Evolutionary conservation across 2,113 vertebrate species (phyloP).

Genomic region (Antechinus stuartii): DNA sequence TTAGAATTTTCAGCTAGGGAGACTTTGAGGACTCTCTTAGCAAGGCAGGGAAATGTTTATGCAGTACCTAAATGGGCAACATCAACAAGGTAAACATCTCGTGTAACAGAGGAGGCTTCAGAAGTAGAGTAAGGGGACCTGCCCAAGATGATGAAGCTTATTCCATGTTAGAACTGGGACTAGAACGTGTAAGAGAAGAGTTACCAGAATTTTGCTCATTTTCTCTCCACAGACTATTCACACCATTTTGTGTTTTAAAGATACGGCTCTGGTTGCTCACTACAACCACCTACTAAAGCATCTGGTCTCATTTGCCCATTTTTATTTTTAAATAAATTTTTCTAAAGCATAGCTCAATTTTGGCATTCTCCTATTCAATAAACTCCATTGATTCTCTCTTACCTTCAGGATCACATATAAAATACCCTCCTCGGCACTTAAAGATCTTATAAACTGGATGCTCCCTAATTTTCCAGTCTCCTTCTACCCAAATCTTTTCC

Average conservation of each 20-base stretch:
- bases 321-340: background rate
- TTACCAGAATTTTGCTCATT: background rate
- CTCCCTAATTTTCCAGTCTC: background rate
- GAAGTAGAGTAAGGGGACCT: background rate
- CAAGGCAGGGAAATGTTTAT: background rate
- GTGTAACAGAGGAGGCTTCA: background rate
- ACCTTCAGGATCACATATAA: background rate
- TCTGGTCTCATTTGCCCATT: background rate
- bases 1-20: background rate
- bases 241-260: background rate
- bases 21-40: background rate
- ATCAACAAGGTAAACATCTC: background rate
- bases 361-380: background rate
- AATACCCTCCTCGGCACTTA: background rate
- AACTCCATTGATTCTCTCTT: background rate
- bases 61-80: background rate
- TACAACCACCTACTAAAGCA: background rate
- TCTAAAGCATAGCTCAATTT: background rate
- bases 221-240: background rate
- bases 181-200: background rate
- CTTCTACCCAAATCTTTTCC: background rate
- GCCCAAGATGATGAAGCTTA: background rate
- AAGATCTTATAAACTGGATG: background rate
- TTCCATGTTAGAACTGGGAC: background rate
- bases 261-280: background rate